These are phyloP conservation scores for Lindbergichthys nudifrons DNA, from an alignment of 2,797 vertebrate species.

Conservation along the genomic window DNA sequence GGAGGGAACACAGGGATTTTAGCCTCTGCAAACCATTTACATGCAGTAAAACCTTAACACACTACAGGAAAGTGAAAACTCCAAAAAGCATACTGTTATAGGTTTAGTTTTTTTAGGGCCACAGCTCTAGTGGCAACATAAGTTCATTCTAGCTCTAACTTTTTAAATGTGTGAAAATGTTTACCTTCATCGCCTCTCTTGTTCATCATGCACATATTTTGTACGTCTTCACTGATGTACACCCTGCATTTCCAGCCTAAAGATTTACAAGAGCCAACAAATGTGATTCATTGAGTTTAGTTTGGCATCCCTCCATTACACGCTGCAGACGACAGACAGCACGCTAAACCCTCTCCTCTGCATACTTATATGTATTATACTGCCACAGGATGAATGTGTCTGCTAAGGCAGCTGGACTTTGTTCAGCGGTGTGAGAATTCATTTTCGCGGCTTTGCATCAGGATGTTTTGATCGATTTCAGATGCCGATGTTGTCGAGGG, in stretches of 20 bases:
- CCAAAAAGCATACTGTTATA: too few species aligned
- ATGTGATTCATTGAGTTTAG: neutral
- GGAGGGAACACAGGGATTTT: too few species aligned
- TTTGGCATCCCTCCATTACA: slow-evolving; percentile 4
- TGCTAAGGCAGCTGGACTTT: slow-evolving; percentile 42
- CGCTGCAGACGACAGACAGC: slow-evolving; percentile 17
- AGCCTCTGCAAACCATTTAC: too few species aligned
- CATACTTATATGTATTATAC: neutral
- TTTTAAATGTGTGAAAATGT: too few species aligned
- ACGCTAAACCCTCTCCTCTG: slow-evolving; percentile 18
- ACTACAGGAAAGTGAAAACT: too few species aligned
- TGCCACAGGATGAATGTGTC: slow-evolving; percentile 52
- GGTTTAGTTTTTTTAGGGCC: too few species aligned
- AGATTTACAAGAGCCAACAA: neutral
- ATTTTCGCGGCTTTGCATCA: slow-evolving; percentile 58
- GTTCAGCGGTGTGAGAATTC: slow-evolving; percentile 54
- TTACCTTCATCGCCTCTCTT: neutral
- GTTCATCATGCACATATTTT: neutral
- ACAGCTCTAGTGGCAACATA: too few species aligned
- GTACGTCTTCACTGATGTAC: neutral
- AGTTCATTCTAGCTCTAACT: too few species aligned
- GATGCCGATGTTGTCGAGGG: slow-evolving; percentile 56
- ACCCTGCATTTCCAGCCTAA: neutral
- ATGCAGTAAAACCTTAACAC: too few species aligned
- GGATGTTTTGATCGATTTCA: slow-evolving; percentile 63